These are phyloP conservation scores for Entomobrya multifasciata DNA, from an alignment of 2,888 invertebrate species.

Conservation along the genomic window DNA sequence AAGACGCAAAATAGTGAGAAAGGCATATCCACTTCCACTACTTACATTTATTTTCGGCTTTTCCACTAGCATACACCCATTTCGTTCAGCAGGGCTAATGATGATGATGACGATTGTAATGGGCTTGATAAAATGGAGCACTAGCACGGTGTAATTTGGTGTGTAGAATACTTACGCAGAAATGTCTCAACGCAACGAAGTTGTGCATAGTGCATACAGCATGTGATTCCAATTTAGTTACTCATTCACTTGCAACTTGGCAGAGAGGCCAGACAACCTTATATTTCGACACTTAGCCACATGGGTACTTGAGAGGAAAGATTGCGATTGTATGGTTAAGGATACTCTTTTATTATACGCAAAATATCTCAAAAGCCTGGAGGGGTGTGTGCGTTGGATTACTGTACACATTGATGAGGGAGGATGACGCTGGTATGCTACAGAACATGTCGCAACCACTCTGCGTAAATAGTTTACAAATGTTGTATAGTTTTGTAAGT, in stretches of 20 bases:
- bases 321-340: constrained; percentile 50
- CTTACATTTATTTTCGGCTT: constrained; percentile 46
- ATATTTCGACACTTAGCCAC: constrained; percentile 67
- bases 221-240: constrained; percentile 66
- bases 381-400: constrained; percentile 6
- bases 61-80: constrained; percentile 34
- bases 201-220: constrained; percentile 52
- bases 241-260: constrained; percentile 53
- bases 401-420: constrained; percentile 18
- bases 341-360: constrained; percentile 59
- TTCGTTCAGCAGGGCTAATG: constrained; percentile 32
- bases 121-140: background rate
- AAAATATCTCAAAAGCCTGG: constrained; percentile 35
- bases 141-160: background rate
- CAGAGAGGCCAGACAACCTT: constrained; percentile 64
- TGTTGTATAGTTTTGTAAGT: constrained; percentile 15
- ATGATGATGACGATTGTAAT: constrained; percentile 50
- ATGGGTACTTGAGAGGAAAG: constrained; percentile 58
- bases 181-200: background rate
- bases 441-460: constrained; percentile 47
- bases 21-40: constrained; percentile 59
- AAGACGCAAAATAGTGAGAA: constrained; percentile 26
- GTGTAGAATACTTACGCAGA: constrained; percentile 2
- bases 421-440: too few relatives aligned
- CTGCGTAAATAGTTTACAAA: too few relatives aligned